Base-by-base conservation (phyloP, 2,797 vertebrate species). In the Pseudopleuronectes americanus region DNA sequence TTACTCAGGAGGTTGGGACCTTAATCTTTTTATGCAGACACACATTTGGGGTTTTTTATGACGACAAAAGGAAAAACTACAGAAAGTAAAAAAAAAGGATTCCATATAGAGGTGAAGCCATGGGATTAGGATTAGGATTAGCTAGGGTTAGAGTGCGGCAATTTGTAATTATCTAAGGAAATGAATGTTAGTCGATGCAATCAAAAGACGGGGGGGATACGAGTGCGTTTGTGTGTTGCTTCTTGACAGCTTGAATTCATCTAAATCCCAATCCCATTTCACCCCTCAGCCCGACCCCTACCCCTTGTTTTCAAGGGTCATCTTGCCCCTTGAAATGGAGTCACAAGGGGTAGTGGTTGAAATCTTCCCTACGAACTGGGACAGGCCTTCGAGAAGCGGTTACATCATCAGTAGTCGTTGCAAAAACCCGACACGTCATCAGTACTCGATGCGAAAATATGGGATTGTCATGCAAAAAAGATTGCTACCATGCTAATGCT, bases 221-320 rank as follows among this genome's bases (percentile, higher is more conserved):
- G 3, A 36, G 57, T 68, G 59, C 56, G 3, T 3, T 12, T 45
- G 33, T 26, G 57, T 65, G 59, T 57, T 51, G 14, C 41, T 64
- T 64, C 31, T 49, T 76, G 61, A 84, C 63, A 76, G 68, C 49
- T 60, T 68, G 64, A 68, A 71, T 64, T 86, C 81, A 87, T 88
- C 81, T 84, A 82, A 79, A 57, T 71, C 56, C 43, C 21, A 69
- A 84, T 22, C n/a, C 16, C 16, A 41, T 21, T 31, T 31, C 28
- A 28, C 28, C 28, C 28, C 28, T 28, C 7, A 6, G 28, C 28
- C 26, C 28, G 6, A 28, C 28, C 28, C 6, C 28, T 28, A 28
- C 28, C 28, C 6, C 28, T 28, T 28, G 28, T 28, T 28, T 28
- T 5, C 6, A 6, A 28, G 28, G 28, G 6, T 28, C 6, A 7